Percentiles rank a stretch among this genome's conserved stretches.
phyloP scores from a whole-genome alignment of 2,113 vertebrate species.

The Grus americana region DNA sequence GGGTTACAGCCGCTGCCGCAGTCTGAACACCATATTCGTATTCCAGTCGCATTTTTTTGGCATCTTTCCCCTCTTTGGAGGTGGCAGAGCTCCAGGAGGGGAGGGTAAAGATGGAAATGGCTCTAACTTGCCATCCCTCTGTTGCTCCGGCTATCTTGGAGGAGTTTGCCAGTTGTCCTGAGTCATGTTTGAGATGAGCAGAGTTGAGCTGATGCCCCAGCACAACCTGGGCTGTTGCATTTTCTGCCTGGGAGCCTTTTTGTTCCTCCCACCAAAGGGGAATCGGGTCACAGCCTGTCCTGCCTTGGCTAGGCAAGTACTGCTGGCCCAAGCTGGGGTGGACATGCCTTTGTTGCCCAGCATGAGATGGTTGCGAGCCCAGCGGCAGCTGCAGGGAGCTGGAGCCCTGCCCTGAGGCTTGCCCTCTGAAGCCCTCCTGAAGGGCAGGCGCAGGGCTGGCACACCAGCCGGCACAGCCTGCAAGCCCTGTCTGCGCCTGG shows the following conservation, averaged over 20 bases:
- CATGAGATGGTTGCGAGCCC: accelerated
- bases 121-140: background rate
- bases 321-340: background rate
- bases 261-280: background rate
- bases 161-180: background rate
- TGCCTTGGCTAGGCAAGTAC: accelerated
- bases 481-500: background rate
- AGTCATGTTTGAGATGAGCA: background rate
- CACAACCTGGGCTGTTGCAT: background rate
- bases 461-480: accelerated
- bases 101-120: background rate
- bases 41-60: conserved; percentile 8
- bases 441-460: background rate
- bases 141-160: background rate
- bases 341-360: background rate
- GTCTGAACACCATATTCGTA: conserved; percentile 15
- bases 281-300: background rate
- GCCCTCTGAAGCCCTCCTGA: background rate
- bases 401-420: background rate
- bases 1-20: conserved; percentile 5
- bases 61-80: conserved; percentile 18
- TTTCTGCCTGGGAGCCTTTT: background rate
- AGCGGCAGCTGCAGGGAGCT: background rate
- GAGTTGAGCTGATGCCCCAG: background rate
- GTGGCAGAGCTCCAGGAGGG: conserved; percentile 26